Base-by-base conservation (phyloP, 1,140 invertebrate species). In the Bombus breviceps region DNA sequence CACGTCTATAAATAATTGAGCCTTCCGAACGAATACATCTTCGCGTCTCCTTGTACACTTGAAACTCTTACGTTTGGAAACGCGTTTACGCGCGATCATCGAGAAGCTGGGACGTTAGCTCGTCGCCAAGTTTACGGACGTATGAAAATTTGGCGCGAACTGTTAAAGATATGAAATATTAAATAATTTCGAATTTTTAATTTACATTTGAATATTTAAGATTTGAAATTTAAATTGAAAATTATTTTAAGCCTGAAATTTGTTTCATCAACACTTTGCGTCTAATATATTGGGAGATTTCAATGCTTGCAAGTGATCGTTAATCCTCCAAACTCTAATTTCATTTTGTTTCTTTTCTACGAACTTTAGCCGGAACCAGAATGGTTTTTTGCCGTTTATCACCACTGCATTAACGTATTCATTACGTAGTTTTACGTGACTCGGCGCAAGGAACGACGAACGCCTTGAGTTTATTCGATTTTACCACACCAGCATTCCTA, bases 1-100 rank as follows among this genome's bases (percentile, higher is more conserved):
- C 81, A 78, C 68, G 28, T 85, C 86, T 88, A 90, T 91, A 93
- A 93, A 92, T 92, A 93, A 84, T n/a, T 13, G 18, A 47, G 10
- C 18, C 68, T n/a, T n/a, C 32, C 32, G n/a, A 34, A 8, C 32
- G 64, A 66, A 66, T 18, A 34, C 32, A 62, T 76, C 81, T 32
- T 62, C 68, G 85, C 34, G 79, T 22, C 32, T 32, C 25, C 66
- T 71, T 64, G 28, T 39, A 59, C n/a, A 41, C 15, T 66, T 66
- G n/a, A 34, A n/a, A 66, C 13, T 66, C 62, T 64, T 32, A 34
- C 9, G 66, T 37, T 25, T 25, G 8, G 32, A 4, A 68, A 37
- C 15, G 1, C n/a, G 5, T 37, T 32, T 15, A 25, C 34, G 3
- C 32, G 66, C 9, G 66, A 68, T 22, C 15, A 15, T n/a, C 2